Conservation (phyloP, 1,140 invertebrate genomes). For the Reticulitermes speratus region DNA sequence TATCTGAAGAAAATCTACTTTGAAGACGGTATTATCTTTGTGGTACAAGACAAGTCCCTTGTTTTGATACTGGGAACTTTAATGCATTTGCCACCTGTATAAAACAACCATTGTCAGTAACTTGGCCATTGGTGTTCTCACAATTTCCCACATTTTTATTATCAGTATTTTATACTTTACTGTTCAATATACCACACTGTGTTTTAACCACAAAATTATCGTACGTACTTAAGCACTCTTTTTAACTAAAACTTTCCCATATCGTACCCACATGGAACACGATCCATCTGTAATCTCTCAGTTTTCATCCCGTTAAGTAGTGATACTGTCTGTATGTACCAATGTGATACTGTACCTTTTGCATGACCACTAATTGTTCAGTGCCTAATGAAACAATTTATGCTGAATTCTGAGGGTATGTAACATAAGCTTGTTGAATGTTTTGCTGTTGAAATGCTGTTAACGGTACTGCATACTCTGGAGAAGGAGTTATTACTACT, state of each 20-base stretch:
- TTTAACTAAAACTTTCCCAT: background rate
- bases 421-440: background rate
- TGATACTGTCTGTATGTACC: background rate
- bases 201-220: background rate
- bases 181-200: background rate
- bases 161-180: background rate
- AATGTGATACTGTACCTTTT: background rate
- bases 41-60: background rate
- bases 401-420: background rate
- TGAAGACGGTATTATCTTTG: background rate
- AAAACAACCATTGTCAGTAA: background rate
- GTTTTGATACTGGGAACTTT: background rate
- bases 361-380: background rate
- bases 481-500: background rate
- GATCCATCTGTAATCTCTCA: background rate
- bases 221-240: background rate
- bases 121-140: background rate
- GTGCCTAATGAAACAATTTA: background rate
- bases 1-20: background rate
- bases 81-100: background rate
- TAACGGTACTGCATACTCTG: background rate
- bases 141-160: background rate
- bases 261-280: background rate
- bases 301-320: background rate
- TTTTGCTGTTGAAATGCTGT: background rate